Percentiles rank a stretch among this genome's conserved stretches.
Evolutionary conservation across 2,113 vertebrate genomes (phyloP).

Genomic region (Mustelus asterias): DNA sequence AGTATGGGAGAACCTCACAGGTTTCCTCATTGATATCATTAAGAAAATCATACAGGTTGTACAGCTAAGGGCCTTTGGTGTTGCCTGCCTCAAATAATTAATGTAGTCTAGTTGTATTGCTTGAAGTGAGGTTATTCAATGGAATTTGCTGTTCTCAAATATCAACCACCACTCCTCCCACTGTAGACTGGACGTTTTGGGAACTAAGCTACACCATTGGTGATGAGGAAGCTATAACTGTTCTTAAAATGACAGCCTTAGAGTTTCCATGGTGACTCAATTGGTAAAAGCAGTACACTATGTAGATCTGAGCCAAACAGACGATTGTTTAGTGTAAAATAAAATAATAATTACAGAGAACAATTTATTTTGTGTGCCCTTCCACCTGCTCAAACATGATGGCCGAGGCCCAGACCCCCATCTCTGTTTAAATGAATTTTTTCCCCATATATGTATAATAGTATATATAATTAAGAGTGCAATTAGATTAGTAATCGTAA

Average conservation of each 20-base stretch:
- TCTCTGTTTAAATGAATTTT: not conserved
- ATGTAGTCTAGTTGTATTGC: too few species aligned
- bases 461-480: not conserved
- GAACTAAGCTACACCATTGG: too few species aligned
- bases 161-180: not conserved
- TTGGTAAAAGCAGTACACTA: not conserved
- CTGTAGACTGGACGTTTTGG: not conserved
- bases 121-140: not conserved
- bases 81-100: too few species aligned
- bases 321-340: not conserved
- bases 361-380: not conserved
- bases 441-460: not conserved
- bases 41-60: too few species aligned
- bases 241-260: not conserved
- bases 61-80: too few species aligned
- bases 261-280: not conserved
- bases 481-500: not conserved
- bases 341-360: not conserved
- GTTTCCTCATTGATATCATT: too few species aligned
- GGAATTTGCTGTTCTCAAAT: not conserved
- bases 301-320: not conserved
- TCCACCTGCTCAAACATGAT: not conserved
- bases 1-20: too few species aligned
- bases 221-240: not conserved
- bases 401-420: not conserved